Conservation (phyloP, 2,888 invertebrate species). For the Creontiades dilutus region DNA sequence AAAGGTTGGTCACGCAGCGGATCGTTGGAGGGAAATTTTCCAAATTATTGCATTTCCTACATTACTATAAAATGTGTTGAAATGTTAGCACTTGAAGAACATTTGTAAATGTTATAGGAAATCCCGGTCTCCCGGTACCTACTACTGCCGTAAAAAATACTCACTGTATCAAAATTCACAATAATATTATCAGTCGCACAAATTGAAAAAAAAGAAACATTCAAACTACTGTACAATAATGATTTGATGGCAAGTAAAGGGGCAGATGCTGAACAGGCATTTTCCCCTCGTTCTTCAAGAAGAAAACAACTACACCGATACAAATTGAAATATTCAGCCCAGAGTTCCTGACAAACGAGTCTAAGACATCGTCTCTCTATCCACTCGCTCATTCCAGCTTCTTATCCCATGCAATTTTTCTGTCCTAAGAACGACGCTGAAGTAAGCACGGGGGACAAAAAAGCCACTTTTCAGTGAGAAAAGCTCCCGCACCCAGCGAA, state of each 20-base stretch:
- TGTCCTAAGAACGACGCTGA: not conserved
- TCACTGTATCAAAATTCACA: no score
- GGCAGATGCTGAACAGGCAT: not conserved
- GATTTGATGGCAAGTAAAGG: not conserved
- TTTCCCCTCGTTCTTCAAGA: not conserved
- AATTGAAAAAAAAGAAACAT: no score
- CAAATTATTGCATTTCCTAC: no score
- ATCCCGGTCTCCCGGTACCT: no score
- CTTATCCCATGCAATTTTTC: slow-evolving; percentile 13
- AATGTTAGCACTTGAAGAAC: no score
- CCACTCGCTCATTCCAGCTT: slow-evolving; percentile 34
- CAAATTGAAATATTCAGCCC: slow-evolving; percentile 63
- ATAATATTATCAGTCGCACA: no score
- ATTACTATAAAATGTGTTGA: no score
- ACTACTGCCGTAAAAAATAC: no score
- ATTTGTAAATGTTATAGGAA: no score
- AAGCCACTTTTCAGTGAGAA: slow-evolving; percentile 1
- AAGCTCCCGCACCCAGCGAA: not conserved
- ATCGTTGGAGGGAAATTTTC: no score
- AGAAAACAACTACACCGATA: slow-evolving; percentile 11
- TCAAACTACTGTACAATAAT: no score
- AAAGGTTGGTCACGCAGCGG: no score
- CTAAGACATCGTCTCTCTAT: slow-evolving; percentile 46
- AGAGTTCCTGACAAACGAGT: slow-evolving; percentile 60
- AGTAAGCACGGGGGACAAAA: slow-evolving; percentile 20